Conservation (phyloP, 2,113 vertebrate genomes). For the Chitala chitala region DNA sequence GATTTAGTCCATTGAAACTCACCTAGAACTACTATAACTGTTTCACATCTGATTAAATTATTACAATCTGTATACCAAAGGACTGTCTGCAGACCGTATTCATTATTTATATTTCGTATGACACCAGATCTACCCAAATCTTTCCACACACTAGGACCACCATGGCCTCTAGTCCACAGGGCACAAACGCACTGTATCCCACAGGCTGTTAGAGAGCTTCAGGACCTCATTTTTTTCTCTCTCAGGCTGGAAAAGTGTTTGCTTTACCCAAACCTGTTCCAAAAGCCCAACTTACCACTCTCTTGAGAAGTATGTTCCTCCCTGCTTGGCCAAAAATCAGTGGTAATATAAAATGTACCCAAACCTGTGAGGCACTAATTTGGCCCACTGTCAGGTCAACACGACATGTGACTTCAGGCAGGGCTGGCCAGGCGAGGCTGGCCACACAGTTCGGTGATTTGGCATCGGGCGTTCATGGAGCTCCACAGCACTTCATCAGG, state of each 20-base stretch:
- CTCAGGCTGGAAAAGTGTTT: slow-evolving; percentile 19
- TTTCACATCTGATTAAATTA: too few species aligned
- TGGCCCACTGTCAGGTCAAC: background rate
- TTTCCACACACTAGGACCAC: too few species aligned
- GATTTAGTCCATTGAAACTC: too few species aligned
- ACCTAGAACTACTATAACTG: too few species aligned
- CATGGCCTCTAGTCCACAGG: background rate
- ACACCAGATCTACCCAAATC: too few species aligned
- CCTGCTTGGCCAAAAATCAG: slow-evolving; percentile 5
- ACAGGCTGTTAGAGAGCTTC: background rate
- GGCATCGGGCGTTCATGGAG: background rate
- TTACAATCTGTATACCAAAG: too few species aligned
- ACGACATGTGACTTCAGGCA: background rate
- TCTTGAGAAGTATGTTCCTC: slow-evolving; percentile 16
- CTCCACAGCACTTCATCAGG: background rate
- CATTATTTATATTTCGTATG: too few species aligned
- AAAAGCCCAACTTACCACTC: slow-evolving; percentile 12
- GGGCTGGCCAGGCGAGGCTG: too few species aligned
- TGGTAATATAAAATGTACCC: slow-evolving; percentile 3
- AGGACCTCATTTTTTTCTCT: background rate
- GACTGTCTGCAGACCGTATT: too few species aligned
- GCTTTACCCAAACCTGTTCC: slow-evolving; percentile 9
- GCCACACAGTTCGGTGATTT: too few species aligned
- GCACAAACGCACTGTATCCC: background rate
- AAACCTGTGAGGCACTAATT: background rate